phyloP scores from a whole-genome alignment of 2,113 vertebrate species.

The Trematocara macrostoma region DNA sequence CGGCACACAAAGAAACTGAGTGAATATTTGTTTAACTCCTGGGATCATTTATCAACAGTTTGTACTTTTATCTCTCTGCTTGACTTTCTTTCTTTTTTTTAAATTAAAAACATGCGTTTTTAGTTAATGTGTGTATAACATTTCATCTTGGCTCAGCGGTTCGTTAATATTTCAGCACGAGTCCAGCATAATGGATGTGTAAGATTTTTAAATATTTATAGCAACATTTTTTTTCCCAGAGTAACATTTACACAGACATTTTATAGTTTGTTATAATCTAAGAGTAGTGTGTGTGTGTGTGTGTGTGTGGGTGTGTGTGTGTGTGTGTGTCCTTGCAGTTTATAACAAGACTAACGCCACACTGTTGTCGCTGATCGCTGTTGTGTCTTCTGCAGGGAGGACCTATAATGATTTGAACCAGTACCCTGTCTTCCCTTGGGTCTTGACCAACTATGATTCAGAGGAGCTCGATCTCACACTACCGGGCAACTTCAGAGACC shows the following conservation, averaged over 20 bases:
- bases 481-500: conserved; percentile 97
- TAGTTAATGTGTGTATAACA: not conserved
- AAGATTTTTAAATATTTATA: not conserved
- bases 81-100: not conserved
- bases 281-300: not conserved
- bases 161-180: not conserved
- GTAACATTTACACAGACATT: not conserved
- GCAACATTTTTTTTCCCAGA: not conserved
- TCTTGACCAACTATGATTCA: conserved; percentile 97
- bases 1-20: not conserved
- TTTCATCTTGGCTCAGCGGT: not conserved
- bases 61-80: not conserved
- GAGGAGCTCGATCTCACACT: conserved; percentile 96
- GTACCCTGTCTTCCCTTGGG: conserved; percentile 97
- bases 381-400: conserved; percentile 75
- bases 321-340: not conserved
- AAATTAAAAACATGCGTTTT: not conserved
- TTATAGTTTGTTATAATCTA: not conserved
- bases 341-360: not conserved
- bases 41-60: not conserved
- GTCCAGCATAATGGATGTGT: not conserved
- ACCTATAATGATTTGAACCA: conserved; percentile 97
- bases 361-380: not conserved
- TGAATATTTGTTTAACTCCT: not conserved
- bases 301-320: not conserved